Evolutionary conservation across 37 sponge, comb jelly and placozoan species (phyloP).

Genomic region (Ephydatia muelleri): DNA sequence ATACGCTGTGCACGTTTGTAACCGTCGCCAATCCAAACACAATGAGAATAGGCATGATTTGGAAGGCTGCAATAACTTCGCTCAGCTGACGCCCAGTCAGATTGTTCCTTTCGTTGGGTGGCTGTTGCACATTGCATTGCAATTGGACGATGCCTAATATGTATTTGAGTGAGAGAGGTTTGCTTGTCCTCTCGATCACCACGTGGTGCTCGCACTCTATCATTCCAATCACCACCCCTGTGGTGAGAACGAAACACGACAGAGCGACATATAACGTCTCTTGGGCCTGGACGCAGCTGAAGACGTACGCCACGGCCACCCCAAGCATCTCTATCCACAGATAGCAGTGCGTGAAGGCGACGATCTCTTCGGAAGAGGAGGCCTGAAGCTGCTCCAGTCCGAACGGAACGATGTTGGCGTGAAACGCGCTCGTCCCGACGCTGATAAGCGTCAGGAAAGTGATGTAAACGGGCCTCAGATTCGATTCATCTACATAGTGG

Average conservation of each 20-base stretch:
- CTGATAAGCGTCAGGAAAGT: neutral
- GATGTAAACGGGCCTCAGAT: neutral
- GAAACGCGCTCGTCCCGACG: neutral
- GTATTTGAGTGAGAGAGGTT: neutral
- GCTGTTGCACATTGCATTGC: neutral
- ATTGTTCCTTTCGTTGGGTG: neutral
- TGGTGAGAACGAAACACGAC: neutral
- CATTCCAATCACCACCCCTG: neutral
- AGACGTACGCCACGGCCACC: neutral
- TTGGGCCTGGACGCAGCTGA: neutral
- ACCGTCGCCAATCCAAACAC: neutral
- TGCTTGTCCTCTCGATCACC: neutral
- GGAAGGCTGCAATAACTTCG: neutral
- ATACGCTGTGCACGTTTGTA: neutral
- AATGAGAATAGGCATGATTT: neutral
- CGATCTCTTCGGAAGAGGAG: neutral
- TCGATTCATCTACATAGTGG: neutral
- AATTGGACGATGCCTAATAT: neutral
- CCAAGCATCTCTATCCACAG: neutral
- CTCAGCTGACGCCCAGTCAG: neutral
- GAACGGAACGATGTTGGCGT: neutral
- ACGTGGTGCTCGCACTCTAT: neutral
- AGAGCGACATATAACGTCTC: neutral
- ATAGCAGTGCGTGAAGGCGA: neutral
- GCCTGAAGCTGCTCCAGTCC: neutral